Evolutionary conservation across 2,113 vertebrate species (phyloP).

Genomic region (Apaloderma vittatum): DNA sequence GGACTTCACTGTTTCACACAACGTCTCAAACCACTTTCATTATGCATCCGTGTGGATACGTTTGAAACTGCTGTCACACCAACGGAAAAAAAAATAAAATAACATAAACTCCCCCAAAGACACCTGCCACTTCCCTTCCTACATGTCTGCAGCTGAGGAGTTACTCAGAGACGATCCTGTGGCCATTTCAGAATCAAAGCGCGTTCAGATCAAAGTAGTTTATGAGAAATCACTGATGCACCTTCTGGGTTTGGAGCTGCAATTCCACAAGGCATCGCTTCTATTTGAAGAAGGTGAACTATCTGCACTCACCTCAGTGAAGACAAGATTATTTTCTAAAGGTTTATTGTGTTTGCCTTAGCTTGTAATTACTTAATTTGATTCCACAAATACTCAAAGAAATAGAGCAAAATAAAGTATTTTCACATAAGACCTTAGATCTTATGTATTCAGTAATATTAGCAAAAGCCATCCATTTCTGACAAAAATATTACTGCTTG

Average conservation of each 20-base stretch:
- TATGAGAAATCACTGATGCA: not conserved
- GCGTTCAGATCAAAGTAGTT: conserved; percentile 29
- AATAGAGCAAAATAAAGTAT: not conserved
- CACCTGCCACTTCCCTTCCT: not conserved
- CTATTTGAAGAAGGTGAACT: not conserved
- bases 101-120: not conserved
- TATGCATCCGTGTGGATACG: not conserved
- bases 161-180: not conserved
- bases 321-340: not conserved
- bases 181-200: conserved; percentile 50
- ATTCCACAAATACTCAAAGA: not conserved
- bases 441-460: not conserved
- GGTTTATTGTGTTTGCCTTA: not conserved
- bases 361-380: not conserved
- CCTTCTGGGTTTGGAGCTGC: not conserved
- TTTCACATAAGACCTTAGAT: not conserved
- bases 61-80: conserved; percentile 13
- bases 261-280: not conserved
- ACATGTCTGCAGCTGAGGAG: not conserved
- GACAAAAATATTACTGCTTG: not conserved
- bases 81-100: not conserved
- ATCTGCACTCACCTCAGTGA: not conserved
- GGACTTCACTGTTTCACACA: not conserved
- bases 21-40: not conserved
- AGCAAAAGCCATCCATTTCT: not conserved